A percentile compares a stretch with the other conserved stretches of the same genome.
phyloP scores from a whole-genome alignment of 30 jellyfish, hydroid and myxozoan genomes.

The Hydractinia echinata region DNA sequence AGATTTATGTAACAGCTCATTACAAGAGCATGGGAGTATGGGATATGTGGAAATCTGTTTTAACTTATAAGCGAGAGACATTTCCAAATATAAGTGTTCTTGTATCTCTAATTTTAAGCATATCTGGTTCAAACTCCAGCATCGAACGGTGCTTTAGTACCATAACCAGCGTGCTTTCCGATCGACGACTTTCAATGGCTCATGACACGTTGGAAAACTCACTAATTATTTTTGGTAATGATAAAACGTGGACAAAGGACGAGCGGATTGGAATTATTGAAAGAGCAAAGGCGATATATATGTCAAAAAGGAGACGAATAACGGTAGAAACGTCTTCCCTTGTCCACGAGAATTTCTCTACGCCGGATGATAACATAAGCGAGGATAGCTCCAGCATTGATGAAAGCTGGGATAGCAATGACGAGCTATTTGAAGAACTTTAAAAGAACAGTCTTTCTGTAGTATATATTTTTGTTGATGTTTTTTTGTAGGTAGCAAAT shows the following conservation, averaged over 20 bases:
- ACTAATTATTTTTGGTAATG: constrained; percentile 24
- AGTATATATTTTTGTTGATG: no score
- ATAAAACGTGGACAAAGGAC: constrained; percentile 25
- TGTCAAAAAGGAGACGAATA: background rate
- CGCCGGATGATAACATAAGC: background rate
- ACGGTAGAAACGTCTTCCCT: background rate
- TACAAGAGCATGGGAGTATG: background rate
- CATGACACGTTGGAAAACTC: constrained; percentile 14
- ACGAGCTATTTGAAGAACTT: background rate
- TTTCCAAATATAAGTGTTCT: background rate
- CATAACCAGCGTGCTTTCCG: constrained; percentile 46
- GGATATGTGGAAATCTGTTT: constrained; percentile 10
- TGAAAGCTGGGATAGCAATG: constrained; percentile 7
- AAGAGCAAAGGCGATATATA: background rate
- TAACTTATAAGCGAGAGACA: background rate
- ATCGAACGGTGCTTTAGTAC: constrained; percentile 55
- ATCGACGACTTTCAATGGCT: constrained; percentile 18
- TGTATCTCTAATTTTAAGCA: background rate
- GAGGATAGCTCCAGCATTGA: no score
- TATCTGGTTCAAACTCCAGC: constrained; percentile 12
- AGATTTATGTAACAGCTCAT: constrained; percentile 23
- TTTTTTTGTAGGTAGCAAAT: no score
- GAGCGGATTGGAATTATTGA: constrained; percentile 7
- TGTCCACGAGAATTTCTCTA: background rate
- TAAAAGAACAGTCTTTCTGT: no score